Evolutionary conservation across 2,113 vertebrate genomes (phyloP).

Genomic region (Chaetorhynchus papuensis): DNA sequence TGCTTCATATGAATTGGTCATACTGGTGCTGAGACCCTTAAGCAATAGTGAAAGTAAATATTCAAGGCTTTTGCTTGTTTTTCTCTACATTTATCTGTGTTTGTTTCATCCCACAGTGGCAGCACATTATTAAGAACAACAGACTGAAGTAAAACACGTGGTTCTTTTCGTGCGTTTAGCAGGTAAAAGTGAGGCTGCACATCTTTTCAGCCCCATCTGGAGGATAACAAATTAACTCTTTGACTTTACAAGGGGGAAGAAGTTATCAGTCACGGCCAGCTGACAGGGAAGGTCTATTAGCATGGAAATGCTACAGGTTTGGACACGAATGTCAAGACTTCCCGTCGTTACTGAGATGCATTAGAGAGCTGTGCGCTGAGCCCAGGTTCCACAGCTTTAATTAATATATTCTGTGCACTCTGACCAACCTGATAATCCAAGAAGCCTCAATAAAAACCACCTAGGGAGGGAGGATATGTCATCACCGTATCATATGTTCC

Average conservation of each 20-base stretch:
- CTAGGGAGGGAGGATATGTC: slow-evolving; percentile 34
- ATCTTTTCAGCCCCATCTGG: neutral
- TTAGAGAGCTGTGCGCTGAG: neutral
- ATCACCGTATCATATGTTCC: neutral
- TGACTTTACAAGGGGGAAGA: slow-evolving; percentile 8
- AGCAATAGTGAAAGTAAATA: neutral
- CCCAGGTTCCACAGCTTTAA: slow-evolving; percentile 17
- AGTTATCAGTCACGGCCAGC: neutral
- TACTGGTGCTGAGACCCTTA: neutral
- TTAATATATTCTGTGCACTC: slow-evolving; percentile 44
- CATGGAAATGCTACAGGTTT: neutral
- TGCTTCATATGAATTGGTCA: neutral
- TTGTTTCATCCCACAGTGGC: neutral
- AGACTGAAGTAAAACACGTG: neutral
- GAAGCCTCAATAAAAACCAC: slow-evolving; percentile 31
- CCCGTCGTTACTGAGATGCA: neutral
- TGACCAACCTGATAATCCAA: slow-evolving; percentile 39
- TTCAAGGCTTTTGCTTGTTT: neutral
- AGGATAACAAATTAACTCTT: slow-evolving; percentile 15
- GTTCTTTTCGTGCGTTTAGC: neutral
- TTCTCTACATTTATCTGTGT: neutral
- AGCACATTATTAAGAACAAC: neutral
- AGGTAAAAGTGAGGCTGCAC: neutral
- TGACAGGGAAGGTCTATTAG: slow-evolving; percentile 16
- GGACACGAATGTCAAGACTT: neutral